Percentiles rank a stretch among this genome's conserved stretches.
These are phyloP conservation scores for Mustelus asterias DNA, from an alignment of 2,113 vertebrate genomes.

Conservation along the genomic window DNA sequence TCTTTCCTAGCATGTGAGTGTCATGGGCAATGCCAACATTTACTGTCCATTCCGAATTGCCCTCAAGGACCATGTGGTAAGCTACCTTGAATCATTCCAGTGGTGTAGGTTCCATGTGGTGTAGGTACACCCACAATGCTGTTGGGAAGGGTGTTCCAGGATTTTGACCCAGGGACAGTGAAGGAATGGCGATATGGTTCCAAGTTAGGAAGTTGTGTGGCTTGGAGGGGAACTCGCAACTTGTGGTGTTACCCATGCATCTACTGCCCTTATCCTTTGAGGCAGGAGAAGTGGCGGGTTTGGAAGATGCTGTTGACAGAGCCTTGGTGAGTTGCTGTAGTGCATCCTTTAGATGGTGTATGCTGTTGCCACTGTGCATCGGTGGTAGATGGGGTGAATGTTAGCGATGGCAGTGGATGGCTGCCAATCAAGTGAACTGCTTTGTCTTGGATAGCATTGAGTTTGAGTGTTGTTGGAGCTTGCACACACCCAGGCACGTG, in stretches of 20 bases:
- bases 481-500: no score
- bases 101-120: not conserved
- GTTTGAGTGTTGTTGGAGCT: not conserved
- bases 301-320: no score
- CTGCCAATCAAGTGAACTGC: not conserved
- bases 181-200: not conserved
- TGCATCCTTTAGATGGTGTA: not conserved
- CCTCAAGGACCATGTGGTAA: not conserved
- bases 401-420: not conserved
- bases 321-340: no score
- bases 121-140: not conserved
- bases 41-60: not conserved
- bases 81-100: not conserved
- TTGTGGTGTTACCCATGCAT: not conserved
- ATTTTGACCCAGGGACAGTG: not conserved
- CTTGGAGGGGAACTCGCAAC: not conserved
- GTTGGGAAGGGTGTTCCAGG: no score
- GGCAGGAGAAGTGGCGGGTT: not conserved
- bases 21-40: not conserved
- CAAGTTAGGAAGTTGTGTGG: not conserved
- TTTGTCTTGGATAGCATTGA: not conserved
- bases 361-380: not conserved
- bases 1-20: not conserved
- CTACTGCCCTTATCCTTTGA: not conserved
- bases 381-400: not conserved